Percentiles rank a stretch among this genome's conserved stretches.
These are phyloP conservation scores for Lithobates sylvaticus DNA, from an alignment of 2,797 vertebrate genomes.

Conservation along the genomic window DNA sequence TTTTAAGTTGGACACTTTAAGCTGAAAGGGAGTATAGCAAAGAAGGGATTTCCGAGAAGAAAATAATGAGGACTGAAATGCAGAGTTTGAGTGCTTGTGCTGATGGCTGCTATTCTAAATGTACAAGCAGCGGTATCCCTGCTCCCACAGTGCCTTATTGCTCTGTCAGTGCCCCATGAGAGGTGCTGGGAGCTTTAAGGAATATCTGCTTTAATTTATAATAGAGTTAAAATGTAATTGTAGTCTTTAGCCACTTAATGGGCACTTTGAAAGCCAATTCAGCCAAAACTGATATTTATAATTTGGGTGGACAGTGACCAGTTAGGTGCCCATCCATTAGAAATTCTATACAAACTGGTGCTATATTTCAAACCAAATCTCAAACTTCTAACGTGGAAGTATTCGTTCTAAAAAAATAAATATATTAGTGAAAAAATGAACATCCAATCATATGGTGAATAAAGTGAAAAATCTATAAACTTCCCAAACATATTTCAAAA, in stretches of 20 bases:
- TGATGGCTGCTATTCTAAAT: not conserved
- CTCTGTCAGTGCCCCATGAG: not conserved
- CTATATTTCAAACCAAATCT: no score
- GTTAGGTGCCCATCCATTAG: not conserved
- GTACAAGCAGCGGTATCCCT: constrained; percentile 7
- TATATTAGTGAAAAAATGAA: no score
- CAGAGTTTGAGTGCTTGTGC: not conserved
- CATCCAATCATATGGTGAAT: no score
- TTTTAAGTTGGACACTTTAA: constrained; percentile 18
- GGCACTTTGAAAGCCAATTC: not conserved
- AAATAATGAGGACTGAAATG: not conserved
- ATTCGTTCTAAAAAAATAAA: no score
- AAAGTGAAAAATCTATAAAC: no score
- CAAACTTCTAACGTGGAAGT: no score
- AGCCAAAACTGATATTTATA: not conserved
- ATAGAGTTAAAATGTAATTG: not conserved
- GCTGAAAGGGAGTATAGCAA: constrained; percentile 10
- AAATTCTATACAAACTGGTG: no score
- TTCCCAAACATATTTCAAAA: no score
- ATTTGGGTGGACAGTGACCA: not conserved
- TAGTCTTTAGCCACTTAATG: not conserved
- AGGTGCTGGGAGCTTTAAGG: constrained; percentile 25
- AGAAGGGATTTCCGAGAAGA: constrained; percentile 20
- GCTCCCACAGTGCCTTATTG: constrained; percentile 47
- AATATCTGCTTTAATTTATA: constrained; percentile 1